Evolutionary conservation across 92 coral and sea anemone genomes (phyloP), one percentile per base, ranked within the genome.

Genomic region (Virgularia gustaviana): DNA sequence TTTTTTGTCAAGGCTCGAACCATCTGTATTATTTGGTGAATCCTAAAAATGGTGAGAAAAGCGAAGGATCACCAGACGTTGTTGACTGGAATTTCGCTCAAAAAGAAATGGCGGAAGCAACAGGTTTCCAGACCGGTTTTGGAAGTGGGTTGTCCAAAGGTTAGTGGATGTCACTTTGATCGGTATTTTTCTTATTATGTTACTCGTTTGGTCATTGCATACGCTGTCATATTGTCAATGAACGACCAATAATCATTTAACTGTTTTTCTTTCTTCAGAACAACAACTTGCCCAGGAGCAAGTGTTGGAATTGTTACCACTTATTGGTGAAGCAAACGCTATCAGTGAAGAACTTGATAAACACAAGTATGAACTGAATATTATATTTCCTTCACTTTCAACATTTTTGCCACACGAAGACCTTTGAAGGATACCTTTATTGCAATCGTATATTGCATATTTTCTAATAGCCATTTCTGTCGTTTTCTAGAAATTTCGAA

Each of bases 231-330:
- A 6, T 19, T 19, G 31, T n/a, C n/a, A n/a, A n/a, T n/a, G n/a
- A n/a, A n/a, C n/a, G n/a, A n/a, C n/a, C n/a, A 10, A 4, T 52
- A 52, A 22, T 2, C 5, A 52, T 52, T 52, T 52, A 52, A 22
- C 16, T 2, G 3, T 52, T 11, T 52, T 3, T 2, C 2, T 52
- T 47, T 47, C 18, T 72, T 35, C 64, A 92, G 98, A 94, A 32
- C 99, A 94, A 81, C 95, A 84, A 79, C 78, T 86, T 12, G 99
- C 94, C 27, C 99, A 94, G 75, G 99, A 94, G 61, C 99, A 94
- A 57, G 99, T 94, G 23, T 51, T 94, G 63, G 99, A 94, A 59
- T 60, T 85, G 23, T 80, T 94, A 45, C 99, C 99, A 9, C 58
- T 89, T 81, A 90, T 94, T 81, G 90, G 99, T 55, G 99, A 94